Evolutionary conservation across 2,113 vertebrate genomes (phyloP), one percentile per base, ranked within the genome.

Genomic region (Oenanthe melanoleuca): DNA sequence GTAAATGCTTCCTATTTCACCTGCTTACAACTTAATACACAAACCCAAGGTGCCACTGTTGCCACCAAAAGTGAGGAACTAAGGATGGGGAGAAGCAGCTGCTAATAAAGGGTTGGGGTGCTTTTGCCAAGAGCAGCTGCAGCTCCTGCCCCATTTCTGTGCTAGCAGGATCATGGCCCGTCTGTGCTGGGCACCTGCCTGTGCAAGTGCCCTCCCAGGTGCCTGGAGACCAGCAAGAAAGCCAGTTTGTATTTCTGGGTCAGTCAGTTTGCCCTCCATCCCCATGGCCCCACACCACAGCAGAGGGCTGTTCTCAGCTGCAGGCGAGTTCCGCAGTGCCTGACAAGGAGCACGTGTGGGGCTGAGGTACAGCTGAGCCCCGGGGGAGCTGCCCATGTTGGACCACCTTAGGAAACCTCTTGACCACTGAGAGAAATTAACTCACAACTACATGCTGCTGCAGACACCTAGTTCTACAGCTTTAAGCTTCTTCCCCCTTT

Each of bases 1-100:
- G 96, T 97, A 97, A 97, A 96, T 94, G 96, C 95, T 94, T 97
- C 94, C 88, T 95, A 93, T 97, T 96, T 96, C 94, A 95, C 95
- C 86, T 77, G 86, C 80, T 86, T 96, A 94, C 94, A 86, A 93
- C 83, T 92, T 93, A 93, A 95, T 74, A 63, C 82, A 88, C 80
- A 93, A 95, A 93, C 16, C 80, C 75, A 78, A 63, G 64, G 88
- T 86, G 88, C 72, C 85, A 65, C 42, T 96, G 74, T 96, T 95
- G 93, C 85, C 88, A 86, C 47, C 72, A 77, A 83, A 88, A 88
- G 60, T 6, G 33, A 90, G 79, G 60, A 95, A 34, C 71, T 83
- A 86, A 93, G 47, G 59, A 73, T 80, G 90, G 88, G 75, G 78
- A 78, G 91, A 86, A 92, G 67, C 90, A 92, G 92, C 67, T 88